A percentile compares a stretch with the other conserved stretches of the same genome.
Evolutionary conservation across 30 jellyfish, hydroid and myxozoan species (phyloP).

Genomic region (Rhopilema esculentum): DNA sequence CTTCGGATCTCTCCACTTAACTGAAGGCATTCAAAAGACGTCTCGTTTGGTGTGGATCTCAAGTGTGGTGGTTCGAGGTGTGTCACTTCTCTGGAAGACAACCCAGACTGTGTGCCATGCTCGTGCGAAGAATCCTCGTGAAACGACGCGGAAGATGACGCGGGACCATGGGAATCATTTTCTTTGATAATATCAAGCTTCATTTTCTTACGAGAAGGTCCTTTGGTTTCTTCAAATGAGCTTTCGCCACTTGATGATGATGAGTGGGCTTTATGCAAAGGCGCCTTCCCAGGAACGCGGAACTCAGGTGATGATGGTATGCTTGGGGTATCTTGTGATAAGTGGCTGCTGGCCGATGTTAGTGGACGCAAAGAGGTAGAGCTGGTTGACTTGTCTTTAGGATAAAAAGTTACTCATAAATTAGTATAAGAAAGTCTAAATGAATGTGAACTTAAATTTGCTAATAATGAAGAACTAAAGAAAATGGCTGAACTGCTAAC

Average conservation of each 20-base stretch:
- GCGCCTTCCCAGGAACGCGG: slow-evolving; percentile 19
- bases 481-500: too few relatives aligned
- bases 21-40: slow-evolving; percentile 25
- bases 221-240: slow-evolving; percentile 11
- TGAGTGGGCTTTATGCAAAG: slow-evolving; percentile 2
- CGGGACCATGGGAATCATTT: neutral
- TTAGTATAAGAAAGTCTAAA: too few relatives aligned
- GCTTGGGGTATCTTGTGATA: slow-evolving; percentile 6
- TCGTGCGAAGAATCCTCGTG: slow-evolving; percentile 18
- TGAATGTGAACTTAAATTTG: neutral
- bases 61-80: slow-evolving; percentile 19
- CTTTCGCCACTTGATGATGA: neutral
- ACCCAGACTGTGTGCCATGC: slow-evolving; percentile 3
- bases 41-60: slow-evolving; percentile 36
- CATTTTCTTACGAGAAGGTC: slow-evolving; percentile 1
- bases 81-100: slow-evolving; percentile 53
- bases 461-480: neutral
- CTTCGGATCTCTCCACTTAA: slow-evolving; percentile 16
- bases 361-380: slow-evolving; percentile 6
- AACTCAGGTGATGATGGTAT: slow-evolving; percentile 25
- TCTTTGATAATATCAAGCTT: neutral
- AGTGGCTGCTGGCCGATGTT: slow-evolving; percentile 9
- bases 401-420: too few relatives aligned
- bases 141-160: slow-evolving; percentile 1
- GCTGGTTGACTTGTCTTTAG: neutral